phyloP scores from a whole-genome alignment of 2,797 vertebrate species.

The Psittacula echo region DNA sequence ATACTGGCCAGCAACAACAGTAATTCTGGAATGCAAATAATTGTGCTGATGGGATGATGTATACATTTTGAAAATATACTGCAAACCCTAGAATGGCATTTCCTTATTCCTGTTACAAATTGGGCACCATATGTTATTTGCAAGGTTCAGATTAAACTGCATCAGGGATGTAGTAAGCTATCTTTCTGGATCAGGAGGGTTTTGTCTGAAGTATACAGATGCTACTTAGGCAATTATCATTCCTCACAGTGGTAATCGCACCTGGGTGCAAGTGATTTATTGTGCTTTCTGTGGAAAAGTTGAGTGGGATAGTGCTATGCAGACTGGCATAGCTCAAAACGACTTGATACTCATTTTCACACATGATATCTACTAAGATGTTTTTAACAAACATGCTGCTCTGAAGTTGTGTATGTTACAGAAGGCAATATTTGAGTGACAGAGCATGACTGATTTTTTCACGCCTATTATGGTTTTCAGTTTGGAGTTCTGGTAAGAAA shows the following conservation, averaged over 20 bases:
- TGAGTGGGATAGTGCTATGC: not conserved
- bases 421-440: not conserved
- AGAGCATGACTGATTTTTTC: not conserved
- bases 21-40: not conserved
- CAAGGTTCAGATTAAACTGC: not conserved
- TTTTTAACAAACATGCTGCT: not conserved
- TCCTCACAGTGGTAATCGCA: not conserved
- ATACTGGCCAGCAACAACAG: not conserved
- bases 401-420: not conserved
- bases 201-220: not conserved
- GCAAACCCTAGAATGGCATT: not conserved
- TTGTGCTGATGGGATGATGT: not conserved
- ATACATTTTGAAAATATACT: not conserved
- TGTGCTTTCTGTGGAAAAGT: not conserved
- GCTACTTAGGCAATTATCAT: not conserved
- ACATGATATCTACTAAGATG: not conserved
- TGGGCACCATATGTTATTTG: not conserved
- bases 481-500: not conserved
- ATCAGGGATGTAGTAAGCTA: not conserved
- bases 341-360: not conserved
- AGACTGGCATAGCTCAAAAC: not conserved
- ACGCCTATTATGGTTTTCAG: accelerated
- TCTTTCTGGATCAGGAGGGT: not conserved
- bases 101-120: not conserved
- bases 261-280: not conserved